phyloP scores from a whole-genome alignment of 2,888 invertebrate species.

The Acholoe squamosa region DNA sequence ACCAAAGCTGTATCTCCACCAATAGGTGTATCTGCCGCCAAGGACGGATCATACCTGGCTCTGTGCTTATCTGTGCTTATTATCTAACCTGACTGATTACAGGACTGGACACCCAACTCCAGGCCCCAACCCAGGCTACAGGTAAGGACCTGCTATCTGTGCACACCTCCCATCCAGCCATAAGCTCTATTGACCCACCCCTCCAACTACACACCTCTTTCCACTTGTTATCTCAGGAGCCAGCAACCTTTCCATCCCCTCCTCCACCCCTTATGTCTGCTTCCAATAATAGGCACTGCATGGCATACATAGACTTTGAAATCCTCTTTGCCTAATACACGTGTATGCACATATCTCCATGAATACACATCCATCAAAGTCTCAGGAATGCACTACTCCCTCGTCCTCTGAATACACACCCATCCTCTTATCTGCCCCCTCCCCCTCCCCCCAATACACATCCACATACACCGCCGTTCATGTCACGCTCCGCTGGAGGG shows the following conservation, averaged over 20 bases:
- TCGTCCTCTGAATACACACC: neutral
- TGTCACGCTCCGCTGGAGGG: too few relatives aligned
- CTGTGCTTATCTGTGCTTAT: neutral
- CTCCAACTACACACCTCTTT: neutral
- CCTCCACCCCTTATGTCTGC: neutral
- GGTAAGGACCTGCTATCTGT: conserved; percentile 3
- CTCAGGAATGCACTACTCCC: too few relatives aligned
- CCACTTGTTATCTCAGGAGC: neutral
- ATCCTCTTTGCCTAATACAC: too few relatives aligned
- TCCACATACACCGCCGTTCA: neutral
- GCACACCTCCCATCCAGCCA: conserved; percentile 1
- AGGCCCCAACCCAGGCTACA: neutral
- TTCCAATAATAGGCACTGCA: too few relatives aligned
- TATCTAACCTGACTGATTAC: conserved; percentile 19
- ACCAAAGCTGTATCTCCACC: too few relatives aligned
- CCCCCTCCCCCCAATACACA: neutral
- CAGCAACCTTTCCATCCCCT: neutral
- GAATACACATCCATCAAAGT: too few relatives aligned
- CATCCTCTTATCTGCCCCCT: neutral
- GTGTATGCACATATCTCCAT: too few relatives aligned
- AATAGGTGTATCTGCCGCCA: too few relatives aligned
- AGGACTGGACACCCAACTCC: neutral
- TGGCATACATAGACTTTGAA: too few relatives aligned
- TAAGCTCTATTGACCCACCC: neutral
- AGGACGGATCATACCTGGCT: too few relatives aligned